Base-by-base conservation (phyloP, 2,888 invertebrate genomes). In the Macrosiphum euphorbiae region DNA sequence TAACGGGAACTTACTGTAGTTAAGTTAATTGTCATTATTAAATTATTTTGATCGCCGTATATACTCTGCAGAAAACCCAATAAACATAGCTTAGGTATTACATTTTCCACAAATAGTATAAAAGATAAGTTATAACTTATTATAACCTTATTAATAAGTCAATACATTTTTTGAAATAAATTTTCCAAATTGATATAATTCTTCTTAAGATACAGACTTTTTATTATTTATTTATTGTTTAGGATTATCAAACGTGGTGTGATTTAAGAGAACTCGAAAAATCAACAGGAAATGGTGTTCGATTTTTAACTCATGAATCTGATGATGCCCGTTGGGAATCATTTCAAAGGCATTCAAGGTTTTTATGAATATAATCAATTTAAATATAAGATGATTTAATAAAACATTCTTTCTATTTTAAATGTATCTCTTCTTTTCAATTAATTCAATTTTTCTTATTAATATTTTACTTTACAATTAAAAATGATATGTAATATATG, bases 221-320 rank as follows among this genome's bases (percentile, higher is more conserved):
- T 84, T 94, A 67, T 94, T 35, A 91, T 92, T 26, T 61, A 52
- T 87, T 26, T 61, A 52, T 87, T 91, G 26, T 94, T 95, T 95
- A 98, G 97, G 97, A 99, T 96, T 98, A 98, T 95, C 97, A 98
- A 96, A 99, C 99, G 11, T 99, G 99, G 99, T 97, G 97, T 95
- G 99, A 99, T 96, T 96, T 99, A 95, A 97, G 99, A 93, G 97
- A 97, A 95, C 96, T 99, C 93, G 99, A 99, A 96, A 94, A 94
- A 35, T 95, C 95, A 94, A 97, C 98, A 67, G 94, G 67, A 24
- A 41, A 47, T 86, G 97, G 97, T 52, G 96, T 97, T 94, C 97
- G 98, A 35, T 99, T 98, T 96, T 96, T 99, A 95, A 99, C 99
- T 16, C 98, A 99, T 95, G 98, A 98, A 96, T 98, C 98, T 55